Evolutionary conservation across 1,140 invertebrate genomes (phyloP).

Genomic region (Episyrphus balteatus): DNA sequence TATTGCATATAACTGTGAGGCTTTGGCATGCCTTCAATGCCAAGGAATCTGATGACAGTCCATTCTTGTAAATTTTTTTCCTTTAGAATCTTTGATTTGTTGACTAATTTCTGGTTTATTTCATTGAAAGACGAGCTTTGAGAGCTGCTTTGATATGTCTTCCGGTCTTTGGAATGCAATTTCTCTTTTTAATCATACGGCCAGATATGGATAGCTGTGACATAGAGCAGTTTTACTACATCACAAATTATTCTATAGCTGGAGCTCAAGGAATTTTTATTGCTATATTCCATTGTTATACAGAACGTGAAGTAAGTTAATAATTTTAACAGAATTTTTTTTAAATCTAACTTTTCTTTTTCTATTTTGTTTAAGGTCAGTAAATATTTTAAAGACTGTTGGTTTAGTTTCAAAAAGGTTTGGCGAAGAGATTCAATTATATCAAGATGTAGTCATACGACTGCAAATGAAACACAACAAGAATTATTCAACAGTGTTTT

Average conservation of each 20-base stretch:
- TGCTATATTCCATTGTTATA: constrained; percentile 46
- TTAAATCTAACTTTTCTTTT: neutral
- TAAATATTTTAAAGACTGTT: no score
- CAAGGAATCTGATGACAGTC: constrained; percentile 39
- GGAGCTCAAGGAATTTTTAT: constrained; percentile 46
- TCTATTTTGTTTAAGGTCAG: no score
- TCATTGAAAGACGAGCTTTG: constrained; percentile 37
- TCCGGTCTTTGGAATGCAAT: constrained; percentile 44
- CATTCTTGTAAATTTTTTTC: constrained; percentile 25
- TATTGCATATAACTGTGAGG: constrained; percentile 43
- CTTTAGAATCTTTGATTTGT: neutral
- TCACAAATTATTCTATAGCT: constrained; percentile 42
- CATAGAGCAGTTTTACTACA: constrained; percentile 43
- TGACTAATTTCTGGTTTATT: neutral
- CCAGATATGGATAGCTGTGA: constrained; percentile 38
- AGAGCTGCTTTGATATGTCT: constrained; percentile 43
- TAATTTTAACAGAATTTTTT: neutral
- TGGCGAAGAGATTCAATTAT: no score
- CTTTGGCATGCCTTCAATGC: constrained; percentile 37
- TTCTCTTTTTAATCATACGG: constrained; percentile 38
- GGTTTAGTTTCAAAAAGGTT: no score
- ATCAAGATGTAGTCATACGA: no score
- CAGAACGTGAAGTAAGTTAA: constrained; percentile 45
- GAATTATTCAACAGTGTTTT: no score
- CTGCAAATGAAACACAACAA: no score